Percentiles rank a stretch among this genome's conserved stretches.
These are phyloP conservation scores for Canis aureus DNA, from an alignment of 2,113 vertebrate genomes.

Conservation along the genomic window DNA sequence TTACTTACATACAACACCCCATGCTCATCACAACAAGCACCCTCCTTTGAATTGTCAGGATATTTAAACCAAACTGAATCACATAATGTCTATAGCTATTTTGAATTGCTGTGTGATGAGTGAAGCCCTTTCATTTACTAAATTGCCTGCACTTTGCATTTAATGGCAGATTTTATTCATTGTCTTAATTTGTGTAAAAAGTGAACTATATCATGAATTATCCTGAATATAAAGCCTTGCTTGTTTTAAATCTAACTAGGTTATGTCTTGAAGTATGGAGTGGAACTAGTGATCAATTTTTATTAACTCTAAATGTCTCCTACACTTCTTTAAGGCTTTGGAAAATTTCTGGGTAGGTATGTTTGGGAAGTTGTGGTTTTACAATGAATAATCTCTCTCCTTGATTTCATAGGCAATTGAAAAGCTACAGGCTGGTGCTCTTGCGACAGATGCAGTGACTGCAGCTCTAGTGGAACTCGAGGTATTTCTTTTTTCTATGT, in stretches of 20 bases:
- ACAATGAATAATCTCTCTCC: conserved; percentile 54
- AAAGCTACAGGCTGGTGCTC: conserved; percentile 95
- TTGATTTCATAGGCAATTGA: conserved; percentile 94
- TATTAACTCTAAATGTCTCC: conserved; percentile 25
- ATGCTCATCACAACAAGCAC: not conserved
- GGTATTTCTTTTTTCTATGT: conserved; percentile 87
- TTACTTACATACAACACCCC: not conserved
- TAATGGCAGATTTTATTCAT: conserved; percentile 52
- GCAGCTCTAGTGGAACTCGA: conserved; percentile 98
- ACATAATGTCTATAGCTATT: conserved; percentile 3
- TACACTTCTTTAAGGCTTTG: not conserved
- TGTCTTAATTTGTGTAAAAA: conserved; percentile 60
- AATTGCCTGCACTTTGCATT: not conserved
- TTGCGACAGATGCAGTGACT: conserved; percentile 97
- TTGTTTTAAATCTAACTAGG: conserved; percentile 55
- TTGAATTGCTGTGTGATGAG: conserved; percentile 35
- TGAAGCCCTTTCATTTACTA: not conserved
- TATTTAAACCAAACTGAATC: conserved; percentile 38
- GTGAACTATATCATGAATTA: not conserved
- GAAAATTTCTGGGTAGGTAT: not conserved
- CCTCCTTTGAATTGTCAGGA: not conserved
- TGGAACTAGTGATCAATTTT: conserved; percentile 15
- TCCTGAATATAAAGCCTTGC: not conserved
- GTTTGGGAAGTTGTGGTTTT: conserved; percentile 49
- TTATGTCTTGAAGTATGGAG: not conserved